Evolutionary conservation across 2,888 invertebrate genomes (phyloP), one percentile per base, ranked within the genome.

Genomic region (Sericinus montela): DNA sequence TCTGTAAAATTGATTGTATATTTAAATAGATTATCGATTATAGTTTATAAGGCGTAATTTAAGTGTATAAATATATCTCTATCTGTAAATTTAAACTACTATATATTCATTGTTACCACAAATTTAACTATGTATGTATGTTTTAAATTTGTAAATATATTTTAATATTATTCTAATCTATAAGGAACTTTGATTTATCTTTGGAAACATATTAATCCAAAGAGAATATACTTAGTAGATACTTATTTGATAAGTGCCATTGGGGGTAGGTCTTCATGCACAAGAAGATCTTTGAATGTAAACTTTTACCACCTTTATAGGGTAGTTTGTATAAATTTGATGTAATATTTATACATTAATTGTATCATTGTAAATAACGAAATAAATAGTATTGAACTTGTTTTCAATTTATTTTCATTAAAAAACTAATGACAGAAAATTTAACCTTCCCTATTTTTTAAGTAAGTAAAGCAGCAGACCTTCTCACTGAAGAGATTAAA

Each of bases 261-360:
- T 45, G 36, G 50, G 45, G 25, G 36, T 32, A 45, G 50, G n/a
- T 45, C 45, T 41, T 36, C 13, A 6, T 15, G 19, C 15, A 9
- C 8, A 14, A 7, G 25, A 25, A 30, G 45, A 45, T 50, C 41
- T 45, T 50, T 41, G 10, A 32, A 35, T 35, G 35, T 43, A 23
- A 44, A 50, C 50, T 37, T 36, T 45, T 30, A 50, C 55, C 55
- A 55, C 55, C 55, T 55, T 55, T 48, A 14, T 45, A 48, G 38
- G 43, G 29, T 45, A 40, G 36, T 30, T 41, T 35, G 23, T 45
- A 14, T 40, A 43, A 36, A 53, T 10, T 45, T 48, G 45, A 38
- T 23, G 14, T 44, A 48, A 45, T 49, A 46, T 49, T 54, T 54
- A 49, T 48, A 10, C 14, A 7, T 42, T 28, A 34, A 37, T 5